Evolutionary conservation across 2,797 vertebrate genomes (phyloP).

Genomic region (Garrulus glandarius): DNA sequence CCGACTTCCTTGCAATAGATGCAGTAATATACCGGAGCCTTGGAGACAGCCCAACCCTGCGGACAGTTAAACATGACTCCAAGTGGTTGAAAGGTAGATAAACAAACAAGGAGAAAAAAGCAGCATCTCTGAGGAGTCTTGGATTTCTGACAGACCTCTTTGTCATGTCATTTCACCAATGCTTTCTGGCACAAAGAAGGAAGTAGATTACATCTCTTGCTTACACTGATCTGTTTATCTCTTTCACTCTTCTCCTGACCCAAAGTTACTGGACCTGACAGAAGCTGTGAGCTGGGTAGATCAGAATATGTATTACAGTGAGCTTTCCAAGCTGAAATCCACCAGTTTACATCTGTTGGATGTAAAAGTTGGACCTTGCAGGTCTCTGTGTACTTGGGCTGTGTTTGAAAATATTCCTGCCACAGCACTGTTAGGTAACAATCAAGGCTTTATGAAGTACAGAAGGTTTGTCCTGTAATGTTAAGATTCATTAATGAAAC

Average conservation of each 20-base stretch:
- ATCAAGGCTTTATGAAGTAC: background rate
- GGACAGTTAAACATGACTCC: constrained; percentile 98
- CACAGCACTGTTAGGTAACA: background rate
- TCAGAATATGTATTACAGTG: background rate
- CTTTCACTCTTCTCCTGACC: background rate
- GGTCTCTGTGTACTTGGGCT: background rate
- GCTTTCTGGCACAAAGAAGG: constrained; percentile 20
- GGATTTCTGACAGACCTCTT: background rate
- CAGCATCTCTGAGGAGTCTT: background rate
- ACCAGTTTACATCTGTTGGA: background rate
- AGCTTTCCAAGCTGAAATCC: constrained; percentile 17
- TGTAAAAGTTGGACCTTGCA: constrained; percentile 3
- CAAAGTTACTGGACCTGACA: constrained; percentile 18
- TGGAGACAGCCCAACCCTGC: constrained; percentile 95
- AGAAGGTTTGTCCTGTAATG: background rate
- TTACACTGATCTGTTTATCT: constrained; percentile 29
- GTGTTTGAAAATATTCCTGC: background rate
- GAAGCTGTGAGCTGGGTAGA: constrained; percentile 3
- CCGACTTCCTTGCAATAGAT: constrained; percentile 98
- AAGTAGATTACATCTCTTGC: constrained; percentile 39
- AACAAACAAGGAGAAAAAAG: background rate
- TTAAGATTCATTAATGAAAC: constrained; percentile 35
- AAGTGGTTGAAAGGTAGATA: constrained; percentile 98
- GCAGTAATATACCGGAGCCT: constrained; percentile 98
- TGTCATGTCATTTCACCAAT: constrained; percentile 40